phyloP scores from a whole-genome alignment of 1,140 invertebrate species.

The Lasioglossum baleicum region DNA sequence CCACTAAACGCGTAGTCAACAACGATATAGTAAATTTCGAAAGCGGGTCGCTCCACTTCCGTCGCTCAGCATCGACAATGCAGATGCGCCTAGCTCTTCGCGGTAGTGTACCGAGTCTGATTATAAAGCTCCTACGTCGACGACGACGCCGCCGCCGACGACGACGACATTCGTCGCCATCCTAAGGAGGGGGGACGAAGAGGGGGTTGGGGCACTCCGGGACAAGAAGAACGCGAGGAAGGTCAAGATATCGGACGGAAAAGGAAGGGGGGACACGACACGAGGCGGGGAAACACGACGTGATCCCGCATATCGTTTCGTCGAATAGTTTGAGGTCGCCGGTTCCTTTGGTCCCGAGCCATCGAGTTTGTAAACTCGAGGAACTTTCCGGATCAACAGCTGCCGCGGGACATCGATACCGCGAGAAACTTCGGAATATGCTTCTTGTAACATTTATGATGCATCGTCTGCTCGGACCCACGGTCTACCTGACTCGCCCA shows the following conservation, averaged over 20 bases:
- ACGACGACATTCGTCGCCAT: no score
- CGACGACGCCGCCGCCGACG: no score
- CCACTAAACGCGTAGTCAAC: neutral
- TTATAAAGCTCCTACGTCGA: neutral
- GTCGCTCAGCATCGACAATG: neutral
- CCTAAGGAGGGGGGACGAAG: no score
- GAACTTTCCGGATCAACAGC: conserved; percentile 50
- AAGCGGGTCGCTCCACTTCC: conserved; percentile 23
- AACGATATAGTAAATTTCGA: conserved; percentile 5
- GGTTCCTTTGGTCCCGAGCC: conserved; percentile 46
- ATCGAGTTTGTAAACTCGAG: conserved; percentile 50
- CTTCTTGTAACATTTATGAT: conserved; percentile 13
- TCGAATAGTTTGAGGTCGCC: conserved; percentile 48
- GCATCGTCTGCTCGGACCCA: conserved; percentile 9
- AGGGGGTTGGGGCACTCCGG: neutral
- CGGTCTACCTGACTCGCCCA: neutral
- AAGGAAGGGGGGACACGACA: neutral
- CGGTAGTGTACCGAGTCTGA: neutral
- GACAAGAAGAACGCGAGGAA: conserved; percentile 7
- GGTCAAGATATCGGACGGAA: conserved; percentile 14
- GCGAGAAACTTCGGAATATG: conserved; percentile 16
- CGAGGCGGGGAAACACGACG: conserved; percentile 4
- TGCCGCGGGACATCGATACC: conserved; percentile 22
- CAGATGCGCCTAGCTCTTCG: neutral
- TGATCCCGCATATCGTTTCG: conserved; percentile 64